phyloP scores from a whole-genome alignment of 2,797 vertebrate genomes.

The Gadopsis marmoratus region DNA sequence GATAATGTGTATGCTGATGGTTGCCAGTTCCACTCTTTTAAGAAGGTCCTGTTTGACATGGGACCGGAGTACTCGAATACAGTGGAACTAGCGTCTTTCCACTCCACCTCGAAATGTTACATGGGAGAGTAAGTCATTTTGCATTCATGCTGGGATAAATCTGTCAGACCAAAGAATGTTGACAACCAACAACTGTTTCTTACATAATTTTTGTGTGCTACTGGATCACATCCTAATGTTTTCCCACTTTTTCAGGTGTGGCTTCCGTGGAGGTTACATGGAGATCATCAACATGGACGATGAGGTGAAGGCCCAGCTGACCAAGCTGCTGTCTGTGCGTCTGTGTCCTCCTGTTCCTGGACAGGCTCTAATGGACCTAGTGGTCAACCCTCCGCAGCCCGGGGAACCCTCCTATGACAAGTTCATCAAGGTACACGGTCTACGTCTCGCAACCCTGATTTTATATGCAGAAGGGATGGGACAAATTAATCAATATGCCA shows the following conservation, averaged over 20 bases:
- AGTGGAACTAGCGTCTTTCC: conserved; percentile 93
- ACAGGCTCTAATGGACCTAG: conserved; percentile 88
- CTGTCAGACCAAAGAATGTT: background rate
- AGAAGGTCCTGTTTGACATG: conserved; percentile 94
- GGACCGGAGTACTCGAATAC: conserved; percentile 86
- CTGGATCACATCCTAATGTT: background rate
- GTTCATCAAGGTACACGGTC: conserved; percentile 85
- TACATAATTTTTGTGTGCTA: background rate
- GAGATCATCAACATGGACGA: conserved; percentile 94
- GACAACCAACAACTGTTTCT: background rate
- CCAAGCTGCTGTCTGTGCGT: conserved; percentile 89
- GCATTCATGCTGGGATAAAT: conserved; percentile 5
- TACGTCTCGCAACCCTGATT: background rate
- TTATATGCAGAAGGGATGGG: background rate
- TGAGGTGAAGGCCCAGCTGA: conserved; percentile 87
- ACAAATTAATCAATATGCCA: conserved; percentile 1
- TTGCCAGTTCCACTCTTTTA: conserved; percentile 93
- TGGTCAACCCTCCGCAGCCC: conserved; percentile 87
- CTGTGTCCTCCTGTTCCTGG: conserved; percentile 90
- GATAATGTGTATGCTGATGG: conserved; percentile 92
- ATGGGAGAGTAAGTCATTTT: conserved; percentile 92
- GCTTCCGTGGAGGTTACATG: conserved; percentile 92
- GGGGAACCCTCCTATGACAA: conserved; percentile 89
- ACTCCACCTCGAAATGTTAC: conserved; percentile 95
- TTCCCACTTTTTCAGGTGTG: conserved; percentile 83